Base-by-base conservation (phyloP, 2,888 invertebrate genomes). In the Aspidiotus rigidus region DNA sequence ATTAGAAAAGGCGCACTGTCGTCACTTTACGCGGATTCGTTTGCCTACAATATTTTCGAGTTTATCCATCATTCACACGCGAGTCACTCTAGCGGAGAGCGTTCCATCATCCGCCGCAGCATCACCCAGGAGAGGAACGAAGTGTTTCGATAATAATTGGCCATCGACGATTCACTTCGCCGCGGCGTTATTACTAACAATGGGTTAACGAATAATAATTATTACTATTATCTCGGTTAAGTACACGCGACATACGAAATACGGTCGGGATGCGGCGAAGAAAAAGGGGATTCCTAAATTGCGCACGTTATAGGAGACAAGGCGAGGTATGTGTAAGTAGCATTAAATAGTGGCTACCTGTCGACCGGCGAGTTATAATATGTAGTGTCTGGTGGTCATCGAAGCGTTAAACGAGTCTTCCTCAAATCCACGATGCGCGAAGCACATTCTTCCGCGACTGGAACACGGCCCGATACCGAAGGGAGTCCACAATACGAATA, bases 221-320 rank as follows among this genome's bases (percentile, higher is more conserved):
- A 64, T 64, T 64, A 64, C 64, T 64, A 64, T 64, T 64, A 64
- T 44, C 64, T 64, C 64, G 64, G 64, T 64, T 64, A 64, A 64
- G 55, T 64, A 64, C 64, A 64, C 64, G 54, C 64, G 64, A 64
- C 53, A 56, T 63, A 63, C n/a, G 63, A 54, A 28, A 39, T 64
- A 40, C 55, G 55, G 55, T 55, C 55, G 64, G 40, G 64, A 28
- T 28, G 28, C 28, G 28, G 28, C 28, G 28, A 28, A 28, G 28
- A 64, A 64, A 55, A 64, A 64, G 55, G 64, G 64, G 64, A 55
- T 64, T 55, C 55, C 53, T 64, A 64, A 64, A 64, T 64, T 64
- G 64, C 55, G 64, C 54, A 53, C 28, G 28, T 28, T 28, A 28
- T 5, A 28, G 28, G 28, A 55, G 64, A 54, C 15, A 53, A 55